A percentile compares a stretch with the other conserved stretches of the same genome.
Conservation (phyloP, 2,888 invertebrate species). For the Leuctra nigra region DNA sequence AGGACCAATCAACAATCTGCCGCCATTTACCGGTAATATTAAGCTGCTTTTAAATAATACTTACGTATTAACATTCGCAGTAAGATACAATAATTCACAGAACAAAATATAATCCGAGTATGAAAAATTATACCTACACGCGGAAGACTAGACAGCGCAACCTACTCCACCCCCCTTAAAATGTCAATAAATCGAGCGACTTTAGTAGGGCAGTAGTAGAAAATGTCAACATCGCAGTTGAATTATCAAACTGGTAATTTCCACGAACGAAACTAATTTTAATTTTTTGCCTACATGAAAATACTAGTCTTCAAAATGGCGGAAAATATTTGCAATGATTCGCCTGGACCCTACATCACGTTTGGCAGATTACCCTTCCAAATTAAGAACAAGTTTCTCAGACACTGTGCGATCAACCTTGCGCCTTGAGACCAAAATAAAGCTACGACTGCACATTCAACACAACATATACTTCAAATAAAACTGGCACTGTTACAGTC, state of each 20-base stretch:
- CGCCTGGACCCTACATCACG: conserved; percentile 25
- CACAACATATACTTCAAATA: conserved; percentile 3
- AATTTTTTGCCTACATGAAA: conserved; percentile 17
- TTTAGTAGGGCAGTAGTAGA: conserved; percentile 16
- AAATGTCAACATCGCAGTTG: conserved; percentile 12
- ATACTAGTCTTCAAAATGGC: conserved; percentile 30
- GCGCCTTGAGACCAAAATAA: neutral
- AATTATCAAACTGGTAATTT: neutral
- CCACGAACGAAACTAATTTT: neutral
- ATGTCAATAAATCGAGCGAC: conserved; percentile 12
- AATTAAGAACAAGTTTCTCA: conserved; percentile 22
- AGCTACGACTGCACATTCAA: conserved; percentile 6
- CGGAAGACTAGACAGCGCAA: too few relatives aligned
- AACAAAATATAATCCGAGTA: too few relatives aligned
- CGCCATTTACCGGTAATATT: neutral
- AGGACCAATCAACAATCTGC: neutral
- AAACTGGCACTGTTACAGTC: conserved; percentile 26
- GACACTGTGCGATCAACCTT: conserved; percentile 16
- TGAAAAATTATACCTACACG: too few relatives aligned
- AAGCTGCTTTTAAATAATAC: neutral
- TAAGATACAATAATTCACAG: too few relatives aligned
- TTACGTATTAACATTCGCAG: too few relatives aligned
- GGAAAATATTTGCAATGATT: conserved; percentile 28
- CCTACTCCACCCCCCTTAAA: neutral
- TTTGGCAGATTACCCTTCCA: conserved; percentile 27